These are phyloP conservation scores for Sander vitreus DNA, from an alignment of 2,113 vertebrate species.

Conservation along the genomic window DNA sequence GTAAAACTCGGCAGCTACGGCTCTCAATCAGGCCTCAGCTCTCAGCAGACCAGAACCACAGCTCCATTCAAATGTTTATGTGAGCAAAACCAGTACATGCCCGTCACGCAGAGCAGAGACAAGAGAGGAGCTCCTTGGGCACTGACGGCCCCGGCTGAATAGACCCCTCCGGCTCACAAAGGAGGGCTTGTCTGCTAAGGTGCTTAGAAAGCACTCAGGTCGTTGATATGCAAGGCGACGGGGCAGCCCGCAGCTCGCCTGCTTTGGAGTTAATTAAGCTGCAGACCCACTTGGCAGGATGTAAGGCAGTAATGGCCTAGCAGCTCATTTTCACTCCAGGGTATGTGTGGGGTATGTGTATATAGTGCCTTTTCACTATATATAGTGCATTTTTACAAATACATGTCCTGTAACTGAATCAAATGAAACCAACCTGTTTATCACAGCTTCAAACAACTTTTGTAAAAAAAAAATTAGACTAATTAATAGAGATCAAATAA, in stretches of 20 bases:
- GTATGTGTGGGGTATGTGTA: background rate
- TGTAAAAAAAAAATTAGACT: background rate
- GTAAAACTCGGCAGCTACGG: constrained; percentile 1
- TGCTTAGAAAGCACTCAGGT: constrained; percentile 84
- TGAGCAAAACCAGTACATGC: constrained; percentile 44
- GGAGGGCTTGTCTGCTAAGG: constrained; percentile 86
- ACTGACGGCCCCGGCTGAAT: constrained; percentile 73
- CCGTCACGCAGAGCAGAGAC: constrained; percentile 50
- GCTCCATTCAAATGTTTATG: constrained; percentile 53
- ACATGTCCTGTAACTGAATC: background rate
- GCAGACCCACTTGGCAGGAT: constrained; percentile 78
- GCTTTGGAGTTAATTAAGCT: constrained; percentile 86
- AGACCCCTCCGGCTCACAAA: constrained; percentile 85
- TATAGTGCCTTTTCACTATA: no score
- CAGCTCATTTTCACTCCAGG: background rate
- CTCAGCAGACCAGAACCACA: constrained; percentile 9
- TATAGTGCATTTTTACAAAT: background rate
- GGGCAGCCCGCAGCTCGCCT: constrained; percentile 81
- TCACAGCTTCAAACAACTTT: background rate
- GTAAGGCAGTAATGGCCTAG: background rate
- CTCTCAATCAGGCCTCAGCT: constrained; percentile 13
- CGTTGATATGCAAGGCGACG: constrained; percentile 91
- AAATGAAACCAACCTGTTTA: background rate
- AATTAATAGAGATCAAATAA: background rate
- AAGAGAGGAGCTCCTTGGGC: constrained; percentile 63